phyloP scores from a whole-genome alignment of 92 coral and sea anemone species.

The Meandrina meandrites region DNA sequence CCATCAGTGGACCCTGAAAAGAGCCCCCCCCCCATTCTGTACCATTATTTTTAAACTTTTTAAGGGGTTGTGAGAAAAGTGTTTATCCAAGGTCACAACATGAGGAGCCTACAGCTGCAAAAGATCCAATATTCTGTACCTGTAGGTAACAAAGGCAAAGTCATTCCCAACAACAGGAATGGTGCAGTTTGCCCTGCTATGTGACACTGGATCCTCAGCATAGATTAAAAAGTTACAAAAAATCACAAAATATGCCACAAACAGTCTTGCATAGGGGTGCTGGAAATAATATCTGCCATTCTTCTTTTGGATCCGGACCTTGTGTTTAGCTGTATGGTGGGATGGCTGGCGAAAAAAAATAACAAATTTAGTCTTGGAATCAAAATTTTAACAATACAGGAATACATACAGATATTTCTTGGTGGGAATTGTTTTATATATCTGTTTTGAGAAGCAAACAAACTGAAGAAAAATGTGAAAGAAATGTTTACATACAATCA shows the following conservation, averaged over 20 bases:
- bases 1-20: too few relatives aligned
- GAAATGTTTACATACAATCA: too few relatives aligned
- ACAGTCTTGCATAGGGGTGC: slow-evolving; percentile 90
- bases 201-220: slow-evolving; percentile 99
- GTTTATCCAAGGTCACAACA: neutral
- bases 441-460: too few relatives aligned
- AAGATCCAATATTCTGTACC: slow-evolving; percentile 42
- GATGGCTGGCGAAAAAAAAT: neutral
- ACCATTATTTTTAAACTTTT: too few relatives aligned
- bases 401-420: too few relatives aligned
- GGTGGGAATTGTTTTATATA: too few relatives aligned
- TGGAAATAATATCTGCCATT: slow-evolving; percentile 94
- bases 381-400: too few relatives aligned
- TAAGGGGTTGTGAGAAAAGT: too few relatives aligned
- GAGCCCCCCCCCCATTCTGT: too few relatives aligned
- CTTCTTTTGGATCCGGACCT: slow-evolving; percentile 79
- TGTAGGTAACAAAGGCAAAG: slow-evolving; percentile 86
- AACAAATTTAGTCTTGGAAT: neutral
- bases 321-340: slow-evolving; percentile 19
- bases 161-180: slow-evolving; percentile 91
- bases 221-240: slow-evolving; percentile 92
- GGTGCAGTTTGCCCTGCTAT: slow-evolving; percentile 83
- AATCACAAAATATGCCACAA: slow-evolving; percentile 88
- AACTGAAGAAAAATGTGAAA: too few relatives aligned
- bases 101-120: neutral